Evolutionary conservation across 2,797 vertebrate species (phyloP).

Genomic region (Harpagifer antarcticus): DNA sequence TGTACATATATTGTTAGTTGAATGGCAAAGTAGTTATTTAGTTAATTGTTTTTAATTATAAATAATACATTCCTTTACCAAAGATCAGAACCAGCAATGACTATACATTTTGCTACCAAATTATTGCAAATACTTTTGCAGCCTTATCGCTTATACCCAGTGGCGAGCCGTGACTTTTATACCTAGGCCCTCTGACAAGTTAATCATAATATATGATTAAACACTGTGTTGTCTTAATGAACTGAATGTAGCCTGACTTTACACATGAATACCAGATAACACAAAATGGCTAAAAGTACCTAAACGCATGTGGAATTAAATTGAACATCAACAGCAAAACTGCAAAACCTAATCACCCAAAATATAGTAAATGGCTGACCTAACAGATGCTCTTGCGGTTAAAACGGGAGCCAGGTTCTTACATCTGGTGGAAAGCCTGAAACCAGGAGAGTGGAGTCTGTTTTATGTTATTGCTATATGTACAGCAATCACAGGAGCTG

Average conservation of each 20-base stretch:
- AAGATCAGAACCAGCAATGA: neutral
- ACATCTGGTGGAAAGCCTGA: neutral
- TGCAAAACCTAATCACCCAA: neutral
- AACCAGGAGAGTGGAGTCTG: neutral
- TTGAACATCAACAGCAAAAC: neutral
- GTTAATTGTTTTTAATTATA: neutral
- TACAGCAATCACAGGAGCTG: neutral
- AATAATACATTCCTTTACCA: neutral
- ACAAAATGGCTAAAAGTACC: neutral
- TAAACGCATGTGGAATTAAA: neutral
- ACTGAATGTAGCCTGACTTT: neutral
- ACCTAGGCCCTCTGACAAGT: no score
- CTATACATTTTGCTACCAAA: neutral
- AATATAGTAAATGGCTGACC: neutral
- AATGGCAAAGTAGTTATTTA: neutral
- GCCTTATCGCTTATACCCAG: no score
- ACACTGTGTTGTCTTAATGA: neutral
- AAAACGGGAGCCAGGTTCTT: slow-evolving; percentile 8
- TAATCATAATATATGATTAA: neutral
- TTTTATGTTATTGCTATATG: neutral
- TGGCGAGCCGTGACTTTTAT: no score
- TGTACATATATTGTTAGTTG: neutral
- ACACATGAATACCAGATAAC: neutral
- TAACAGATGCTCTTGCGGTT: neutral
- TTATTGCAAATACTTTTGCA: neutral